Evolutionary conservation across 2,113 vertebrate genomes (phyloP).

Genomic region (Centropus unirufus): DNA sequence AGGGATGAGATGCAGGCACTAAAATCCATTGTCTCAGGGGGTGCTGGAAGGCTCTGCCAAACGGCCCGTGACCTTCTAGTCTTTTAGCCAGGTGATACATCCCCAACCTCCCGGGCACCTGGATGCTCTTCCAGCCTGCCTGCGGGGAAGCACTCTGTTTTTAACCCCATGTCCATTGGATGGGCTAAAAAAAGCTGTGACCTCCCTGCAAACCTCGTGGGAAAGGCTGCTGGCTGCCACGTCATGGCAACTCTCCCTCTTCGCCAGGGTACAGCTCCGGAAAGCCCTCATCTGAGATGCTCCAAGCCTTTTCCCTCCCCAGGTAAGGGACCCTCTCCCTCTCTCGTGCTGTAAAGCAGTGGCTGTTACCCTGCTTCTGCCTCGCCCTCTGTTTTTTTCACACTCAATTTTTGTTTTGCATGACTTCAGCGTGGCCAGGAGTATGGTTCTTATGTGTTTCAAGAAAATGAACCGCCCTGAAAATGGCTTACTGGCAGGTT

Average conservation of each 20-base stretch:
- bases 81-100: not conserved
- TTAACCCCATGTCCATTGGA: not conserved
- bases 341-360: fast-evolving
- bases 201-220: not conserved
- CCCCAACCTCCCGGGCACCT: not conserved
- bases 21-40: not conserved
- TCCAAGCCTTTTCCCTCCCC: not conserved
- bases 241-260: fast-evolving
- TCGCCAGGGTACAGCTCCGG: fast-evolving
- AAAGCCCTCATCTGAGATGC: fast-evolving
- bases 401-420: not conserved
- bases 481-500: not conserved
- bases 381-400: fast-evolving
- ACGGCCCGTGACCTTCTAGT: fast-evolving
- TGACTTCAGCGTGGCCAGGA: not conserved
- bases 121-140: not conserved
- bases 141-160: fast-evolving
- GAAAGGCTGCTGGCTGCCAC: not conserved
- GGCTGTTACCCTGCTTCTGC: not conserved
- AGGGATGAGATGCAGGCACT: not conserved
- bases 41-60: fast-evolving
- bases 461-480: not conserved
- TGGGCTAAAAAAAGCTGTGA: not conserved
- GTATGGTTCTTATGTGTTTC: not conserved
- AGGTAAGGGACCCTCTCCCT: not conserved